Evolutionary conservation across 2,888 invertebrate genomes (phyloP), one percentile per base, ranked within the genome.

Genomic region (Macaria notata): DNA sequence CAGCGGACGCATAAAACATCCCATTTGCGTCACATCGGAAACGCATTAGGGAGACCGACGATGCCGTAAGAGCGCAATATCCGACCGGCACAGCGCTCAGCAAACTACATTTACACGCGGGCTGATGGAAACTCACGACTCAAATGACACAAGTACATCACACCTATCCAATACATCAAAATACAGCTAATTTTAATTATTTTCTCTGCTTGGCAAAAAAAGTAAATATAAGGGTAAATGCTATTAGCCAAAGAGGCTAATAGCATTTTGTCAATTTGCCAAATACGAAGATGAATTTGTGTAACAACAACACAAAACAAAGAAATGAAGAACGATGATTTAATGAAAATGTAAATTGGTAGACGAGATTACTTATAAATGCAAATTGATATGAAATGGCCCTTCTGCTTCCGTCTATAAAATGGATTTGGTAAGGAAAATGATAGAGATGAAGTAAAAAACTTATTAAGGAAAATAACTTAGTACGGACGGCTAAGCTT

Each of bases 1-100:
- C 65, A 68, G 69, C 65, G 53, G 68, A 70, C 71, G 74, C 70
- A 81, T 80, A 84, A 77, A 86, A 84, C 84, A 82, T 81, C 74
- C 79, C 84, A 86, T 86, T 88, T 86, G 81, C 83, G 81, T 81
- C 88, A 86, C 86, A 86, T 88, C 84, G 90, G 90, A 89, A 89
- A 88, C 84, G 76, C 84, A 88, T 88, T 86, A 84, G 81, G 78
- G 78, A 77, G 76, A 72, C 78, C 79, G 82, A 81, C 81, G 79
- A 80, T 75, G 82, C 76, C 76, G 73, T 78, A 78, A 81, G 82
- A 86, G 83, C 81, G 82, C 86, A 89, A 89, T 89, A 88, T 90
- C 88, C 89, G 87, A 83, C 79, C 78, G 76, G 72, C 70, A 70
- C 48, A 43, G 51, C 49, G 55, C 54, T 56, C 49, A n/a, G 54